Percentiles rank a stretch among this genome's conserved stretches.
Conservation (phyloP, 2,113 vertebrate species). For the Chascanopsetta lugubris region DNA sequence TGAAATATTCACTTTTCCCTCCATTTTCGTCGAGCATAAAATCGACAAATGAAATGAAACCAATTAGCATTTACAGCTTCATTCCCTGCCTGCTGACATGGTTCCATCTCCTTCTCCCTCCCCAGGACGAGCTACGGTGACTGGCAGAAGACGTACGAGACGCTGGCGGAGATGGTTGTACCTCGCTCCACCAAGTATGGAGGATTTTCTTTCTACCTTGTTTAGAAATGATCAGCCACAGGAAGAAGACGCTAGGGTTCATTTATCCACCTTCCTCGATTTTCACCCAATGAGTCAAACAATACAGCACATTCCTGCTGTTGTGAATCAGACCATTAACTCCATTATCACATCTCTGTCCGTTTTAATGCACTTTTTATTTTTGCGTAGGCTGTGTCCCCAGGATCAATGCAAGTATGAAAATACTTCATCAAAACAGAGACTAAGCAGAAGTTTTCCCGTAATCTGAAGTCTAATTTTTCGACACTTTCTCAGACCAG, state of each 20-base stretch:
- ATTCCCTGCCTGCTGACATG: not conserved
- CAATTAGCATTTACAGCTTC: no score
- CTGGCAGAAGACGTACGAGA: slow-evolving; percentile 98
- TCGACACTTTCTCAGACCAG: not conserved
- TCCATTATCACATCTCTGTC: not conserved
- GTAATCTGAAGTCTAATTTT: not conserved
- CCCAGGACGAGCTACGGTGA: slow-evolving; percentile 88
- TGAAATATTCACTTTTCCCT: no score
- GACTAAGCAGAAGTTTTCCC: not conserved
- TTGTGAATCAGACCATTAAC: not conserved
- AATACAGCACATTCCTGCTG: not conserved
- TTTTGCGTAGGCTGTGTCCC: not conserved
- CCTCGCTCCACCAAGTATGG: slow-evolving; percentile 97
- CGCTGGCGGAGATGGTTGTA: slow-evolving; percentile 96
- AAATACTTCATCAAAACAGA: no score
- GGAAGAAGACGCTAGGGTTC: not conserved
- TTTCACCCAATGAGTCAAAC: not conserved
- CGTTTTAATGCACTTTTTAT: not conserved
- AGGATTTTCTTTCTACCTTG: not conserved
- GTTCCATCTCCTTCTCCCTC: not conserved
- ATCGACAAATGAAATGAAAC: no score
- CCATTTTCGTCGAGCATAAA: no score
- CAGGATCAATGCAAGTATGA: not conserved
- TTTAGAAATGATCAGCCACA: not conserved
- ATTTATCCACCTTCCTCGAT: not conserved